These are phyloP conservation scores for Delphinus delphis DNA, from an alignment of 2,113 vertebrate species.

Conservation along the genomic window DNA sequence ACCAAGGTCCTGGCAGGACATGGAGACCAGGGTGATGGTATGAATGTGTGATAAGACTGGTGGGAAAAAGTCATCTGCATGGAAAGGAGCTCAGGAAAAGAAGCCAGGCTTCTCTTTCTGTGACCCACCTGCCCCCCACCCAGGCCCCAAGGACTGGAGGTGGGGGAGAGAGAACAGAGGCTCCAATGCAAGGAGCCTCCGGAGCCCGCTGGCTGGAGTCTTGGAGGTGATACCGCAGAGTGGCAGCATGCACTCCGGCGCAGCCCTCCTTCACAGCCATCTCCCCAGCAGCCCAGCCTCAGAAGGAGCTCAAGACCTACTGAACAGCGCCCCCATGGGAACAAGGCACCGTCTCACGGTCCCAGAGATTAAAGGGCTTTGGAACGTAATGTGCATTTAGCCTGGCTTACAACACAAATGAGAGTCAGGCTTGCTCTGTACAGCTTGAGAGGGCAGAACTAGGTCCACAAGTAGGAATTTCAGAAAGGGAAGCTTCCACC, in stretches of 20 bases:
- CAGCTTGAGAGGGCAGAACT: not conserved
- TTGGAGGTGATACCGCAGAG: not conserved
- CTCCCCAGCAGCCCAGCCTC: not conserved
- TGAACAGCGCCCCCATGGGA: not conserved
- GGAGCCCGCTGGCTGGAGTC: not conserved
- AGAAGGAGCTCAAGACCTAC: not conserved
- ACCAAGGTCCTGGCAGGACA: not conserved
- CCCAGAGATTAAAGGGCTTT: not conserved
- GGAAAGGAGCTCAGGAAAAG: not conserved
- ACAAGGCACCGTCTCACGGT: not conserved
- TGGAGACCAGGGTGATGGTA: not conserved
- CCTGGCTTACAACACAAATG: not conserved
- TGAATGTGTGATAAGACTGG: not conserved
- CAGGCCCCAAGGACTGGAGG: not conserved
- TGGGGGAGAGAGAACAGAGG: rapidly evolving
- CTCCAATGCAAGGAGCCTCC: not conserved
- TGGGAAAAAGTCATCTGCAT: not conserved
- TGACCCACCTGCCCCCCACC: too few relatives aligned
- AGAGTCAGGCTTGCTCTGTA: not conserved
- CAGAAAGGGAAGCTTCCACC: not conserved
- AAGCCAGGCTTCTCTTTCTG: too few relatives aligned
- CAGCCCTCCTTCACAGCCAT: not conserved
- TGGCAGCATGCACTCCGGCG: not conserved
- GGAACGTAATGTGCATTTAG: not conserved
- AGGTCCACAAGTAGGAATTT: not conserved